Conservation (phyloP, 2,888 invertebrate species). For the Pachydiplax longipennis region DNA sequence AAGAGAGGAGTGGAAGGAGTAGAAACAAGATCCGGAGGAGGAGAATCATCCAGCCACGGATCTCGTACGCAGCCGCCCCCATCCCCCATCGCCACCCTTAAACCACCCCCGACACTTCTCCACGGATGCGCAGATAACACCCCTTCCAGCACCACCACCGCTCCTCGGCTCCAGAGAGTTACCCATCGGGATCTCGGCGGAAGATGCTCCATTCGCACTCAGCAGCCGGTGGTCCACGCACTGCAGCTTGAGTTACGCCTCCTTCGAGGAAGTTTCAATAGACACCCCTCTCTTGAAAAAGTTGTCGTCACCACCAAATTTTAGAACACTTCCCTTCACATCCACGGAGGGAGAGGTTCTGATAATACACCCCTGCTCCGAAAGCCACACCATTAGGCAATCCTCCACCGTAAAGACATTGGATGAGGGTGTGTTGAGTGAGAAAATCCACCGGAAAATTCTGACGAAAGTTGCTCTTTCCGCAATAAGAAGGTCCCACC, state of each 20-base stretch:
- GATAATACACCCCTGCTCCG: no score
- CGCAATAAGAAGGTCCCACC: neutral
- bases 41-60: neutral
- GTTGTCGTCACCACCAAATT: neutral
- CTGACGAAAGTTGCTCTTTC: no score
- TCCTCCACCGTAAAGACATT: no score
- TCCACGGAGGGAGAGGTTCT: neutral
- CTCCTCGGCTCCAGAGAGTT: neutral
- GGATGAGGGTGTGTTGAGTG: no score
- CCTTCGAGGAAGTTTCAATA: neutral
- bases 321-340: no score
- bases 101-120: neutral
- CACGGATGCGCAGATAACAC: constrained; percentile 28
- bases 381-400: no score
- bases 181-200: neutral
- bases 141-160: neutral
- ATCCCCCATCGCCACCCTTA: neutral
- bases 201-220: neutral
- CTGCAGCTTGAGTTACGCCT: neutral
- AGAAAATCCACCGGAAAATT: no score
- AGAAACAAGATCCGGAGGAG: neutral
- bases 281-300: neutral
- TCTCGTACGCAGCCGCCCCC: constrained; percentile 13
- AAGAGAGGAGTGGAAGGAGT: neutral
- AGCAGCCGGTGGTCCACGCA: neutral